Evolutionary conservation across 2,113 vertebrate genomes (phyloP).

Genomic region (Sturnus vulgaris): DNA sequence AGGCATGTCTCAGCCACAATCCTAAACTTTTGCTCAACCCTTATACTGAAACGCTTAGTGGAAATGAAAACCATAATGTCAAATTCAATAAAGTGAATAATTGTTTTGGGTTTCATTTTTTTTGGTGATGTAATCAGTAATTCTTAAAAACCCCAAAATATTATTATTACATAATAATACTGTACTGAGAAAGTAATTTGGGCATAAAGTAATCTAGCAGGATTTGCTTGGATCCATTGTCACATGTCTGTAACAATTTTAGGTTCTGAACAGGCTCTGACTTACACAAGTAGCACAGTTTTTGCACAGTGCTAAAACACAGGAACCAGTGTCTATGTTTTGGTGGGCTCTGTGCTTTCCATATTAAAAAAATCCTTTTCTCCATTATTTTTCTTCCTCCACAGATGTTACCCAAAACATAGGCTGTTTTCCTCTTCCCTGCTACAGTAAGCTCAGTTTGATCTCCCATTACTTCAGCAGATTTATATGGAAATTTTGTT

Average conservation of each 20-base stretch:
- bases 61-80: background rate
- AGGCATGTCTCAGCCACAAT: background rate
- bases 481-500: constrained; percentile 14
- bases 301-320: background rate
- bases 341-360: background rate
- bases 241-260: background rate
- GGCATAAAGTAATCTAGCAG: background rate
- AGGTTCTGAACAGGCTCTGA: background rate
- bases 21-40: background rate
- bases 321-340: background rate
- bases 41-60: background rate
- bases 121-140: background rate
- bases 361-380: background rate
- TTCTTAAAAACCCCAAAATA: background rate
- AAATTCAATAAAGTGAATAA: background rate
- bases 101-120: background rate
- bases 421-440: background rate
- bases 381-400: background rate
- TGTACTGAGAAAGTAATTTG: background rate
- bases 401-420: background rate
- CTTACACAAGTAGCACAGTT: background rate
- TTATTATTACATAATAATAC: background rate
- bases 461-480: background rate
- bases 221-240: background rate
- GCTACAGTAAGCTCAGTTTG: background rate